phyloP scores from a whole-genome alignment of 2,113 vertebrate genomes.

The Leptobrachium ailaonicum region DNA sequence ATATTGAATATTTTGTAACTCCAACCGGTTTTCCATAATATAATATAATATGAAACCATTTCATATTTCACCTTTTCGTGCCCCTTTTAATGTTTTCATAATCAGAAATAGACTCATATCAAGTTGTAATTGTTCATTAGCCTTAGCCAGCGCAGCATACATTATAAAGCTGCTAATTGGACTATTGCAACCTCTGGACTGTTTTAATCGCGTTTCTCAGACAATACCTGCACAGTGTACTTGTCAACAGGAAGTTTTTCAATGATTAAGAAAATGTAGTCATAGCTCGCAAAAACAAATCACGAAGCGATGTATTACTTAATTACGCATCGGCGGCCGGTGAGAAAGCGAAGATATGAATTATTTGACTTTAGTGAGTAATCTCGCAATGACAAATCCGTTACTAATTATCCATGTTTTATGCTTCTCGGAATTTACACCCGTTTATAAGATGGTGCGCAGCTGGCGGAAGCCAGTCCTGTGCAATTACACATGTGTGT shows the following conservation, averaged over 20 bases:
- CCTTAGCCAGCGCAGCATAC: background rate
- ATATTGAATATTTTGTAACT: no score
- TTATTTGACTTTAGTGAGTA: background rate
- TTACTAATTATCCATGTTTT: background rate
- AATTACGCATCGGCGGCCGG: background rate
- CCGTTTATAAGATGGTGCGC: background rate
- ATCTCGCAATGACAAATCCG: background rate
- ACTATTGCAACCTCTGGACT: background rate
- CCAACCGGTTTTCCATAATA: no score
- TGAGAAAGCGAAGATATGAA: background rate
- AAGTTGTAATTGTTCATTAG: background rate
- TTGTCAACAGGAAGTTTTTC: background rate
- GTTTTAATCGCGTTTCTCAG: background rate
- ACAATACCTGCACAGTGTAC: background rate
- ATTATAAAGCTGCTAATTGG: background rate
- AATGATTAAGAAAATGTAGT: background rate
- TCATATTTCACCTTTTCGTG: no score
- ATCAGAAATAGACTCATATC: background rate
- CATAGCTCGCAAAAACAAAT: background rate
- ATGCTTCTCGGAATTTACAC: background rate
- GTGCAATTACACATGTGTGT: background rate
- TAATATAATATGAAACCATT: no score
- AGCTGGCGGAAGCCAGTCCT: background rate
- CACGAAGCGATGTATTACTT: background rate
- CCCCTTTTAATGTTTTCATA: no score